phyloP scores from a whole-genome alignment of 2,113 vertebrate species.

The Cololabis saira region DNA sequence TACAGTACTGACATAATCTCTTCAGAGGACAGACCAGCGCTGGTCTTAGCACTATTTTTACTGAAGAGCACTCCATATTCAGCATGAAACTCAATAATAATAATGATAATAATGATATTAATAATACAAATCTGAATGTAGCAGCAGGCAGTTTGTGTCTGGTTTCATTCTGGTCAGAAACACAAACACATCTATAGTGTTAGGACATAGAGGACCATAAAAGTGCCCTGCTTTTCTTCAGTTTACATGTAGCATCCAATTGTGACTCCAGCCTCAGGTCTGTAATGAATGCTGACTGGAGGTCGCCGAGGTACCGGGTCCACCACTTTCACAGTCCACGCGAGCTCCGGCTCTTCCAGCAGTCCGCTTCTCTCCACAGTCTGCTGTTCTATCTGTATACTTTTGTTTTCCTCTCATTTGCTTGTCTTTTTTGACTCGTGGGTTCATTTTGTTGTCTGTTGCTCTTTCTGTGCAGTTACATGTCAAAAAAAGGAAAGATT shows the following conservation, averaged over 20 bases:
- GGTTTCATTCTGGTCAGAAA: slow-evolving; percentile 55
- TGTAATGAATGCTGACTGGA: too few relatives aligned
- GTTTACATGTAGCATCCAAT: slow-evolving; percentile 48
- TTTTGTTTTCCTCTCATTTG: slow-evolving; percentile 52
- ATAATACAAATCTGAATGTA: neutral
- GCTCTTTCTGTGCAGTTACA: slow-evolving; percentile 78
- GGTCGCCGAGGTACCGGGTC: slow-evolving; percentile 6
- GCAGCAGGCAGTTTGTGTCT: slow-evolving; percentile 40
- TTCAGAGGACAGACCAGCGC: slow-evolving; percentile 31
- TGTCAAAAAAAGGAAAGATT: slow-evolving; percentile 63
- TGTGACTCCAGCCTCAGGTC: slow-evolving; percentile 18
- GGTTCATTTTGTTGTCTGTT: slow-evolving; percentile 74
- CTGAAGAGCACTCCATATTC: slow-evolving; percentile 2
- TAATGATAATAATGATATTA: neutral
- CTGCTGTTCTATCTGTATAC: slow-evolving; percentile 71
- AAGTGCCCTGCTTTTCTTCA: slow-evolving; percentile 43
- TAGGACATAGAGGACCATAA: slow-evolving; percentile 24
- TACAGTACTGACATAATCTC: slow-evolving; percentile 35
- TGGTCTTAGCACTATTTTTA: slow-evolving; percentile 27
- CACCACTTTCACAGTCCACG: slow-evolving; percentile 33
- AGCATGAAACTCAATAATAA: neutral
- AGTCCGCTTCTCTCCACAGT: slow-evolving; percentile 66
- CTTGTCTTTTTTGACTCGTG: slow-evolving; percentile 70
- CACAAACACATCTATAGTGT: slow-evolving; percentile 16
- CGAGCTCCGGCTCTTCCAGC: slow-evolving; percentile 41